Evolutionary conservation across 2,888 invertebrate genomes (phyloP), one percentile per base, ranked within the genome.

Genomic region (Mythimna lalbum): DNA sequence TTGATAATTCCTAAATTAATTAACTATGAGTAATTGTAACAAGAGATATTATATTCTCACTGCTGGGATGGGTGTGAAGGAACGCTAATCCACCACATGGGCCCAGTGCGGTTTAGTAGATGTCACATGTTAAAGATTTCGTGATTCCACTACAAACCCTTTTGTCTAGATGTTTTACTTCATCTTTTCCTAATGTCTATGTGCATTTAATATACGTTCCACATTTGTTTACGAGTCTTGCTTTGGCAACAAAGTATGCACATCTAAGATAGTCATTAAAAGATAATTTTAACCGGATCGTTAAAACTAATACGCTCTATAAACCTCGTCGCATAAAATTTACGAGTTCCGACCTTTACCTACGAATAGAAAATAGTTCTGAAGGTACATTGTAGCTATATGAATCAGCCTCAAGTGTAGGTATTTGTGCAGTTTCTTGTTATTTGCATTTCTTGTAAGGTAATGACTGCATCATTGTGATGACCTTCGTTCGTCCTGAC

Each of bases 251-350:
- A 57, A 57, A 69, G 50, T 59, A 74, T 47, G 14, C 21, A 68
- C 43, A 43, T 68, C 19, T 33, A 63, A 62, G 64, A 64, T 31
- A 49, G 12, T 55, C 55, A 50, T 67, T 23, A 52, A 60, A 57
- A 50, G 43, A 56, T 70, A 1, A 63, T 72, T 72, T 76, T 74
- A 64, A 64, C 55, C 2, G 36, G 3, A 5, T 53, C 71, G 23
- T 77, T 64, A 67, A 78, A 71, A 65, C 47, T 76, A 72, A 59
- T 63, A 69, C n/a, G 61, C 52, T 57, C 52, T 62, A 57, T 59
- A 56, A 60, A 61, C 60, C 3, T 36, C 19, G 33, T 49, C 31
- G 27, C 21, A 43, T 65, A 70, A 79, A 60, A 52, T 78, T 67
- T 49, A 76, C 53, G 56, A 76, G 33, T 27, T 52, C 10, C 27